Percentiles rank a stretch among this genome's conserved stretches.
Conservation (phyloP, 2,113 vertebrate genomes). For the Mirza zaza region DNA sequence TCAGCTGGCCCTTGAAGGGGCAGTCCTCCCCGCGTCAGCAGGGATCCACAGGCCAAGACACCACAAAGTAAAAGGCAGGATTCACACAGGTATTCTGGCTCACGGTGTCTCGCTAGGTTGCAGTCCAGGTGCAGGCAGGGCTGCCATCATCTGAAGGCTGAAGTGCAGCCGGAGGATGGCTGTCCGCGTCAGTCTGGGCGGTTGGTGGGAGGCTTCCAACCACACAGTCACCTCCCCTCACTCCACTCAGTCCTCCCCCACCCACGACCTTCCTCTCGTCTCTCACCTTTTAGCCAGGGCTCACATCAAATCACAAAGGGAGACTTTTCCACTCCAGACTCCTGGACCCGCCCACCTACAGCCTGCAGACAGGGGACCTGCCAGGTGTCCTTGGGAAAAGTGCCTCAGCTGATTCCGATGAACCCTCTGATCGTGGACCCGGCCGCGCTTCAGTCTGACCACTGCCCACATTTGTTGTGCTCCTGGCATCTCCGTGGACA, state of each 20-base stretch:
- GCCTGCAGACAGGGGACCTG: background rate
- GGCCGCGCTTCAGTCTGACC: background rate
- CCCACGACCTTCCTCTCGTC: background rate
- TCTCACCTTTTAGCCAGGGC: background rate
- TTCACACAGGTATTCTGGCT: background rate
- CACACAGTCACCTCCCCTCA: no score
- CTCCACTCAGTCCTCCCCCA: background rate
- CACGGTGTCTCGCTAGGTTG: background rate
- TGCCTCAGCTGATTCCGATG: fast-evolving
- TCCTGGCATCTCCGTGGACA: background rate
- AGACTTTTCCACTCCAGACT: background rate
- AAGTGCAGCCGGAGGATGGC: no score
- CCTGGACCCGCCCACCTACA: no score
- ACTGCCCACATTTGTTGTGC: fast-evolving
- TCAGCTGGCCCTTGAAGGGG: background rate
- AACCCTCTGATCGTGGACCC: no score
- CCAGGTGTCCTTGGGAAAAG: background rate
- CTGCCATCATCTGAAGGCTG: background rate
- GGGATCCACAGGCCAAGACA: background rate
- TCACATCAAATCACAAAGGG: background rate
- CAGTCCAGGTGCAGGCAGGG: background rate
- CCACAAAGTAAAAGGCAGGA: background rate
- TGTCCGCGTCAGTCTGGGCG: background rate
- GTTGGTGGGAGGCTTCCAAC: background rate
- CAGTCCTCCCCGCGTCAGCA: background rate